Evolutionary conservation across 1,140 invertebrate genomes (phyloP), one percentile per base, ranked within the genome.

Genomic region (Monochamus saltuarius): DNA sequence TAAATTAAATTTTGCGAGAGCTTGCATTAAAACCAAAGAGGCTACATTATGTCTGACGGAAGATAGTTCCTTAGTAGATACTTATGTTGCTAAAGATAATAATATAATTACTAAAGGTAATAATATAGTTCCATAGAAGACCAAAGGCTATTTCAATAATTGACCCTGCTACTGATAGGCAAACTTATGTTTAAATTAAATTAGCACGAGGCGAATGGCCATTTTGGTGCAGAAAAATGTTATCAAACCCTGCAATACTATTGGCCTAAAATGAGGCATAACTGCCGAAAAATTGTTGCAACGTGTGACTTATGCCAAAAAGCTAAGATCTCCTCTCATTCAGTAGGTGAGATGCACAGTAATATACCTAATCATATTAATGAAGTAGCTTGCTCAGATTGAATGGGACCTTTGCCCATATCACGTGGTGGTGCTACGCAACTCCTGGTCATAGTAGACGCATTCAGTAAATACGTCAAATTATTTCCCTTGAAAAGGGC

Each of bases 261-360:
- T 42, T 43, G 4, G 9, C 51, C 51, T 14, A 54, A 46, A 54
- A 40, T 54, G 8, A 16, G 9, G 35, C 14, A 54, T 17, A 38
- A 9, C 8, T n/a, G n/a, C 3, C 29, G 37, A 43, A n/a, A 13
- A 50, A 7, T 54, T 40, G 13, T 42, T 10, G n/a, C 51, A 9
- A 42, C 14, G 6, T 54, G 35, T 10, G 34, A 43, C 8, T 54
- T 54, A 54, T 54, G 51, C 45, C 51, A 54, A 16, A 54, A 42
- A 42, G 17, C 14, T 49, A 49, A 49, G 17, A 49, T 29, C 38
- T 54, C 8, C 8, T 2, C 1, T 8, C 51, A 14, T 10, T 40
- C n/a, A 2, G 4, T n/a, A 2, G 50, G 50, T 53, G 17, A 37
- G 40, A 53, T 53, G 50, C 10, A 39, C 4, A 42, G 36, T 39